Evolutionary conservation across 2,113 vertebrate genomes (phyloP), one percentile per base, ranked within the genome.

Genomic region (Sebastes fasciatus): DNA sequence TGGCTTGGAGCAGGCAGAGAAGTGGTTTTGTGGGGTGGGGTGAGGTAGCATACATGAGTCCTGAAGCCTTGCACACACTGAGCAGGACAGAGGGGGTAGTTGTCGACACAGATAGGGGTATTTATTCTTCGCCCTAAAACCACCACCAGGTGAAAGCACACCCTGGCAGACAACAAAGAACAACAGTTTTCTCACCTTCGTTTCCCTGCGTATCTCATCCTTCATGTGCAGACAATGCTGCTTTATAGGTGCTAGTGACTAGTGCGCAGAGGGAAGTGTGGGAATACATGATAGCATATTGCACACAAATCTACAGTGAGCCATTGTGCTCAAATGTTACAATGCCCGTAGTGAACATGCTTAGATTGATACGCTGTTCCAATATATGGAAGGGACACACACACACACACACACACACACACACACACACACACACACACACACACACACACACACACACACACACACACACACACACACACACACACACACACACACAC

Each of bases 71-170:
- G 55, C 62, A 74, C 63, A 83, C 75, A 40, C 68, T 17, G 42
- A 74, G 54, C 54, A 9, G 23, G 74, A 79, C 77, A 80, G 80
- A 72, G 49, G 72, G 65, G 68, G 82, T 23, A 62, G 75, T 23
- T 81, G 69, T 77, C 8, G 42, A 42, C 65, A 67, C 23, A 26
- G 58, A 87, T 84, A 84, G 82, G 84, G 91, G 78, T 94, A 88
- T 93, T 93, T 91, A 87, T 89, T 90, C 79, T 80, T 78, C 16
- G 49, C 84, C 82, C 71, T 87, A 90, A 92, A 92, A 89, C 72
- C 83, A 82, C 87, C 77, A 77, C 85, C 88, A 90, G 89, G 91
- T 90, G 88, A 93, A 93, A 92, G 83, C 83, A 80, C 66, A 55
- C 74, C 75, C 83, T 71, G 73, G 81, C 83, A 91, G 87, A 90